A percentile compares a stretch with the other conserved stretches of the same genome.
Conservation (phyloP, 2,888 invertebrate genomes). For the Byasa hedistus region DNA sequence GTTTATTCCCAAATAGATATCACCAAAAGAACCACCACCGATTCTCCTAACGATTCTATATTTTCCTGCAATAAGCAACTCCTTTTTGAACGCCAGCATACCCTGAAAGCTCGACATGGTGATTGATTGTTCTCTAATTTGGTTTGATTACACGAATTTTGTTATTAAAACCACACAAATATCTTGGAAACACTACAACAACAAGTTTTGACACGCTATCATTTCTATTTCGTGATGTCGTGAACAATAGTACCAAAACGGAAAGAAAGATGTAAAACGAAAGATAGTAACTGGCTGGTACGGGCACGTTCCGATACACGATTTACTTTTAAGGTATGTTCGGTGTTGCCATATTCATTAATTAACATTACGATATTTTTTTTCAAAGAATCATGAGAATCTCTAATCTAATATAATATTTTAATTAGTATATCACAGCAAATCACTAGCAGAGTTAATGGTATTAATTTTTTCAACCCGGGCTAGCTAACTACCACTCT, state of each 20-base stretch:
- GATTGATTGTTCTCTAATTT: slow-evolving; percentile 34
- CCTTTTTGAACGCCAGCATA: slow-evolving; percentile 59
- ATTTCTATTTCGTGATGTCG: slow-evolving; percentile 42
- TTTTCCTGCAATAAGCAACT: slow-evolving; percentile 94
- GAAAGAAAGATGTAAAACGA: slow-evolving; percentile 43
- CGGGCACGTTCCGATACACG: slow-evolving; percentile 37
- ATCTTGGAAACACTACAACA: slow-evolving; percentile 38
- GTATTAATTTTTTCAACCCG: no score
- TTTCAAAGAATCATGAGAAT: background rate
- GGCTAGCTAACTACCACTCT: no score
- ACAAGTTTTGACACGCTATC: slow-evolving; percentile 45
- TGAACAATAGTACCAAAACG: slow-evolving; percentile 37
- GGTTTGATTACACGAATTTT: slow-evolving; percentile 38
- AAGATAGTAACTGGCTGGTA: slow-evolving; percentile 33
- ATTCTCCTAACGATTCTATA: slow-evolving; percentile 97
- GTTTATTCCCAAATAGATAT: slow-evolving; percentile 98
- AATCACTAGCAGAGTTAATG: no score
- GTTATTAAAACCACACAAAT: slow-evolving; percentile 37
- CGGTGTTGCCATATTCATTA: slow-evolving; percentile 13
- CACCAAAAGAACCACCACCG: slow-evolving; percentile 99
- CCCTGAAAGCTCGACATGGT: slow-evolving; percentile 45
- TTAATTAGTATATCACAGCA: no score
- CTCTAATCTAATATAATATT: no score
- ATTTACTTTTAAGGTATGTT: slow-evolving; percentile 14
- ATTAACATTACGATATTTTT: background rate